These are phyloP conservation scores for Probaryconus sp. DNA, from an alignment of 1,140 invertebrate species.

Conservation along the genomic window DNA sequence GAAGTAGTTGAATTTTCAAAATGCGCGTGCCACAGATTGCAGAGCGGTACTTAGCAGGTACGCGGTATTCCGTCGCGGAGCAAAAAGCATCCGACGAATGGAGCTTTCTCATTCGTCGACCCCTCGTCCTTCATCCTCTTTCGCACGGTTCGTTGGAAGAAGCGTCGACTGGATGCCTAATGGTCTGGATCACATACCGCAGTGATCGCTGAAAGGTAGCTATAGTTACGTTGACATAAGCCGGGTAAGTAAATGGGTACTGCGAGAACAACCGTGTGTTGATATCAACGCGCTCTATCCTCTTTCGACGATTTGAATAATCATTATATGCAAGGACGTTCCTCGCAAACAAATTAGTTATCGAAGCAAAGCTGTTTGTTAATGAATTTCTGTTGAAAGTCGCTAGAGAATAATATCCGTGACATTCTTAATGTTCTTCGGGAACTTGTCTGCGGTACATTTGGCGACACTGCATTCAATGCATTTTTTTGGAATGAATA, in stretches of 20 bases:
- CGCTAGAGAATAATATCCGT: background rate
- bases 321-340: conserved; percentile 76
- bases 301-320: conserved; percentile 75
- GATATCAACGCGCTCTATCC: conserved; percentile 55
- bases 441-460: background rate
- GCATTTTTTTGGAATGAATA: no score
- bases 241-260: conserved; percentile 57
- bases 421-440: background rate
- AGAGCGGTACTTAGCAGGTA: conserved; percentile 65
- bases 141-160: conserved; percentile 53
- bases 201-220: conserved; percentile 58
- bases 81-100: conserved; percentile 67
- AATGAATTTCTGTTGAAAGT: conserved; percentile 14
- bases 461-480: no score
- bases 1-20: conserved; percentile 66
- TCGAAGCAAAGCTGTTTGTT: conserved; percentile 31
- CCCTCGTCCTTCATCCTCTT: conserved; percentile 52
- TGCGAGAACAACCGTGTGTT: conserved; percentile 41
- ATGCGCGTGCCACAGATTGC: conserved; percentile 72
- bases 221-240: conserved; percentile 53
- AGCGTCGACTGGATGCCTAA: conserved; percentile 63
- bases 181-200: conserved; percentile 70
- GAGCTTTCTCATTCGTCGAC: conserved; percentile 45
- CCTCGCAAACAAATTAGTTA: conserved; percentile 70
- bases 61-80: conserved; percentile 51